Evolutionary conservation across 2,113 vertebrate species (phyloP).

Genomic region (Pyxicephalus adspersus): DNA sequence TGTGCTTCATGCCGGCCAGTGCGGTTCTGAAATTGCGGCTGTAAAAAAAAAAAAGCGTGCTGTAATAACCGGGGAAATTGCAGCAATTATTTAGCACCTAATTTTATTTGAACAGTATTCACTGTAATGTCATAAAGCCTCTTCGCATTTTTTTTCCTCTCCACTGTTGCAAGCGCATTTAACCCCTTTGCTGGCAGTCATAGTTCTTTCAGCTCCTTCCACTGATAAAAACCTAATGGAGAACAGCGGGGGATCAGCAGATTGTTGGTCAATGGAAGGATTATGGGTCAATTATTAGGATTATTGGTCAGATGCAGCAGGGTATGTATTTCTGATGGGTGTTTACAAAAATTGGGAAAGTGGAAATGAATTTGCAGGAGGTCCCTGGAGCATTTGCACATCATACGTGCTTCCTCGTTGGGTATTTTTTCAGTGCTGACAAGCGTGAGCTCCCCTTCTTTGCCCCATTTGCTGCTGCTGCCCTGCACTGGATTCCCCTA

Average conservation of each 20-base stretch:
- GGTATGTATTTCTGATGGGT: neutral
- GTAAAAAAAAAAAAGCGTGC: slow-evolving; percentile 65
- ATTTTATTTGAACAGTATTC: neutral
- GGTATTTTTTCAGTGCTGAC: too few relatives aligned
- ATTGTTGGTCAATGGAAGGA: neutral
- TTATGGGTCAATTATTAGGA: neutral
- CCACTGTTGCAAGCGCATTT: neutral
- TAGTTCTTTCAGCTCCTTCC: neutral
- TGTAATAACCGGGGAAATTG: slow-evolving; percentile 68
- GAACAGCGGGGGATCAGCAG: neutral
- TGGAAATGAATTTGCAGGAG: too few relatives aligned
- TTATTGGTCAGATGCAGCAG: neutral
- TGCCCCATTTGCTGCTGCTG: too few relatives aligned
- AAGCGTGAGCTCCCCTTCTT: too few relatives aligned
- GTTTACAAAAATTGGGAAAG: neutral
- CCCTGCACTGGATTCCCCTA: too few relatives aligned
- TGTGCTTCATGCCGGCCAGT: slow-evolving; percentile 68
- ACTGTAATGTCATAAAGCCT: neutral
- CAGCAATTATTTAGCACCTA: slow-evolving; percentile 63
- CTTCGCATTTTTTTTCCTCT: neutral
- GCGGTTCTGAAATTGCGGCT: slow-evolving; percentile 58
- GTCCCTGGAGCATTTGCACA: too few relatives aligned
- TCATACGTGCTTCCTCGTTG: too few relatives aligned
- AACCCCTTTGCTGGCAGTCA: neutral
- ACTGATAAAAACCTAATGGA: neutral